Evolutionary conservation across 2,797 vertebrate species (phyloP), one percentile per base, ranked within the genome.

Genomic region (Corythornis leucogaster): DNA sequence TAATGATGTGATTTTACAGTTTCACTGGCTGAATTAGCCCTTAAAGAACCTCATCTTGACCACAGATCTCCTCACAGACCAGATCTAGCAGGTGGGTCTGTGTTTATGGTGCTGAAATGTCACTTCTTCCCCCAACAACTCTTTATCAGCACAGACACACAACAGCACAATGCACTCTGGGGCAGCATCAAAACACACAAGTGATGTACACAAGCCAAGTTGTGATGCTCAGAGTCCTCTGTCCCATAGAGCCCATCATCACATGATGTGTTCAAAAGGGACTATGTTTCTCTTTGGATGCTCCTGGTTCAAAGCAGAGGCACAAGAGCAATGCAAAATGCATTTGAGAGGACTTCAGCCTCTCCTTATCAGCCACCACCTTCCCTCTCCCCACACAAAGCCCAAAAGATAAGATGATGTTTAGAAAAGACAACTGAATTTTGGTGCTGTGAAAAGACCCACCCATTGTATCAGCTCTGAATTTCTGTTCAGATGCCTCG

Each of bases 361-460:
- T 11, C 69, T 62, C n/a, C 13, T 31, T n/a, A 45, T 76, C 70
- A 75, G 54, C 33, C 58, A 81, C 61, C 83, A 57, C 81, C 83
- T 42, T 61, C 59, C 50, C 61, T 68, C 45, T 51, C 45, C 45
- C 42, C 63, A 26, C 31, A 74, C 46, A 90, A 89, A 79, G 25
- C 57, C 68, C 77, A 24, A 26, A 26, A 85, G 55, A 76, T 73
- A 88, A 91, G 63, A n/a, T 55, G 46, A 57, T 22, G 50, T 66
- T 78, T 20, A 63, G 12, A 84, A 69, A 73, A 95, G 64, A 53
- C 74, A 94, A 87, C 28, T 50, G 75, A 81, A 78, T 96, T 96
- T 71, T 26, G 78, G 55, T 53, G 64, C 82, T 89, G 0, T 15
- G 74, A 73, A 21, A 61, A 83, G 57, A 70, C 66, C 73, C 91